These are phyloP conservation scores for Hofmannophila pseudospretella DNA, from an alignment of 2,888 invertebrate species.

Conservation along the genomic window DNA sequence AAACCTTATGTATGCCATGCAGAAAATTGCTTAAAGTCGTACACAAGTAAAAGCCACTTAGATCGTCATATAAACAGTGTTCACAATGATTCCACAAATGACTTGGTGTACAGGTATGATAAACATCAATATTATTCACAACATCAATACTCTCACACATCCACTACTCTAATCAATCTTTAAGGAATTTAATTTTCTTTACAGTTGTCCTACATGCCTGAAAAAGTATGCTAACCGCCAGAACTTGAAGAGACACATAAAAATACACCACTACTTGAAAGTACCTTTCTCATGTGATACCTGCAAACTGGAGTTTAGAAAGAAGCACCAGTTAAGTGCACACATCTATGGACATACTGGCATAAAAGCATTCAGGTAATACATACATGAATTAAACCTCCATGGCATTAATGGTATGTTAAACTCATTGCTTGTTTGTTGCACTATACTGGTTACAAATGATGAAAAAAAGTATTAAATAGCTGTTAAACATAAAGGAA, in stretches of 20 bases:
- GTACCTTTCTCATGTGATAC: slow-evolving; percentile 66
- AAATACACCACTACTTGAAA: slow-evolving; percentile 54
- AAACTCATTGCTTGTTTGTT: too few relatives aligned
- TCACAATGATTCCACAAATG: too few relatives aligned
- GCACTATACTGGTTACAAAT: too few relatives aligned
- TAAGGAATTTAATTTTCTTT: too few relatives aligned
- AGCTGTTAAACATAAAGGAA: too few relatives aligned
- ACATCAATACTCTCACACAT: too few relatives aligned
- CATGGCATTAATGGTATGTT: too few relatives aligned
- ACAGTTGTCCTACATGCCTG: slow-evolving; percentile 67
- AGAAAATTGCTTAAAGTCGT: slow-evolving; percentile 78
- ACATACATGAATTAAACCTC: too few relatives aligned
- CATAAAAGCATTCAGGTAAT: slow-evolving; percentile 58
- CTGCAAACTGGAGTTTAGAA: slow-evolving; percentile 72
- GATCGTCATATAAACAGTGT: slow-evolving; percentile 75
- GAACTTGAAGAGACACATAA: slow-evolving; percentile 79
- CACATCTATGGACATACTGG: slow-evolving; percentile 78
- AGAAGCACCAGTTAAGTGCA: slow-evolving; percentile 74
- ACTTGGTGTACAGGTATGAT: slow-evolving; percentile 54
- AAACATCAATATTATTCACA: too few relatives aligned
- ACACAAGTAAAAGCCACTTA: slow-evolving; percentile 79
- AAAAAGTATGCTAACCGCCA: slow-evolving; percentile 69
- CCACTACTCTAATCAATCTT: too few relatives aligned
- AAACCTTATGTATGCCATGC: slow-evolving; percentile 77
- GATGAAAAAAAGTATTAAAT: too few relatives aligned